These are phyloP conservation scores for Lepidotrigona ventralis DNA, from an alignment of 1,140 invertebrate genomes.

Conservation along the genomic window DNA sequence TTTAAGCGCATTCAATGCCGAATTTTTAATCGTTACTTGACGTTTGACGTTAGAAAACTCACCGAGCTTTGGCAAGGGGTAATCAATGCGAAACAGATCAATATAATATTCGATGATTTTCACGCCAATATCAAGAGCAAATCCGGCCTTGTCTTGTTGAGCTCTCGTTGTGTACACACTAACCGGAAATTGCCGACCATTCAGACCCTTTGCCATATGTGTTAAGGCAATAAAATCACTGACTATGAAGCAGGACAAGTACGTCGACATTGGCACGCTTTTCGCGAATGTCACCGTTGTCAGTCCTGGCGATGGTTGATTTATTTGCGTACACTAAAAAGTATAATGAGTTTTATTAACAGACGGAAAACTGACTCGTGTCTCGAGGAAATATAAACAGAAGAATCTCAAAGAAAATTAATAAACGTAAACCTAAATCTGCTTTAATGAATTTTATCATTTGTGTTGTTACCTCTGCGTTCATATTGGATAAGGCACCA, in stretches of 20 bases:
- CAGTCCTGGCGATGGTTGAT: conserved; percentile 75
- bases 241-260: conserved; percentile 93
- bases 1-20: no score
- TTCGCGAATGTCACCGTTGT: conserved; percentile 86
- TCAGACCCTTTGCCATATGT: conserved; percentile 81
- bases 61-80: conserved; percentile 92
- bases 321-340: conserved; percentile 70
- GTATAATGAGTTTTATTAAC: neutral
- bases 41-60: conserved; percentile 79
- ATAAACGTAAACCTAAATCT: no score
- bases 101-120: conserved; percentile 92
- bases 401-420: no score
- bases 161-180: conserved; percentile 87
- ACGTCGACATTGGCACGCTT: conserved; percentile 95
- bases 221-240: conserved; percentile 89
- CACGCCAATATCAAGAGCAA: conserved; percentile 88
- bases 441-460: no score
- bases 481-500: conserved; percentile 91
- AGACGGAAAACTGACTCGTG: neutral
- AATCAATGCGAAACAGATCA: conserved; percentile 90
- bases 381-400: no score
- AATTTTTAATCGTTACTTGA: no score
- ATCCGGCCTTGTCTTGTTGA: conserved; percentile 88
- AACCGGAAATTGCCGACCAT: conserved; percentile 82
- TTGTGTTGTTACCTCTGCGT: conserved; percentile 73